Conservation (phyloP, 2,888 invertebrate genomes). For the Eurytoma adleriae region DNA sequence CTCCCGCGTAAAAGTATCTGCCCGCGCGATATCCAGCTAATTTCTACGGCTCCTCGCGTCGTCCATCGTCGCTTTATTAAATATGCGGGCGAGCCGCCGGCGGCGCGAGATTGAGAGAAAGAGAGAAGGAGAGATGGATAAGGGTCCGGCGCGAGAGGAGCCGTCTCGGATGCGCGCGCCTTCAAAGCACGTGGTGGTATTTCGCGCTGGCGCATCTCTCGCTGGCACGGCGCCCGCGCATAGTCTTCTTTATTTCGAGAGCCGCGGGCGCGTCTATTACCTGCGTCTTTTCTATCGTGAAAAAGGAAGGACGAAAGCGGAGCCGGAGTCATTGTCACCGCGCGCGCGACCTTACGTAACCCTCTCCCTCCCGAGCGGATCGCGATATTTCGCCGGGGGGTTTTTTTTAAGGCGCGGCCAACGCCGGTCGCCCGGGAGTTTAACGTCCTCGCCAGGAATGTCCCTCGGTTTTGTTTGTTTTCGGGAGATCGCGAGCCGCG, state of each 20-base stretch:
- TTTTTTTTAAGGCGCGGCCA: background rate
- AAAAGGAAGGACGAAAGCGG: constrained; percentile 28
- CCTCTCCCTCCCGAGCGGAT: background rate
- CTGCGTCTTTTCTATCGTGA: constrained; percentile 21
- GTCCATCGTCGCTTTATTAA: no score
- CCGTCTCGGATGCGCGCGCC: constrained; percentile 1
- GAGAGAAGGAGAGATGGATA: background rate
- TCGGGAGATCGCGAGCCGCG: background rate
- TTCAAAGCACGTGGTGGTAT: constrained; percentile 44
- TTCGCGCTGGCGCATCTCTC: background rate
- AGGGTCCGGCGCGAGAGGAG: background rate
- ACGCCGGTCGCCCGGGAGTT: background rate
- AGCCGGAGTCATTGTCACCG: constrained; percentile 29
- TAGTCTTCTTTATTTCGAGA: constrained; percentile 17
- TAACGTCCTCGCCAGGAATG: background rate
- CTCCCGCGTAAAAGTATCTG: no score
- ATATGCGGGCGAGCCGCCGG: no score
- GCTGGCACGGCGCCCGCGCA: constrained; percentile 44
- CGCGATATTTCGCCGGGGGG: background rate
- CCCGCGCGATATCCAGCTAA: no score
- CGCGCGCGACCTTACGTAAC: constrained; percentile 22
- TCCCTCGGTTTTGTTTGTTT: background rate
- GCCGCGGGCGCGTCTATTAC: constrained; percentile 8
- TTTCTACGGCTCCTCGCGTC: no score
- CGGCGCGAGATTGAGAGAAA: background rate